phyloP scores from a whole-genome alignment of 2,113 vertebrate species.

The Otis tarda region DNA sequence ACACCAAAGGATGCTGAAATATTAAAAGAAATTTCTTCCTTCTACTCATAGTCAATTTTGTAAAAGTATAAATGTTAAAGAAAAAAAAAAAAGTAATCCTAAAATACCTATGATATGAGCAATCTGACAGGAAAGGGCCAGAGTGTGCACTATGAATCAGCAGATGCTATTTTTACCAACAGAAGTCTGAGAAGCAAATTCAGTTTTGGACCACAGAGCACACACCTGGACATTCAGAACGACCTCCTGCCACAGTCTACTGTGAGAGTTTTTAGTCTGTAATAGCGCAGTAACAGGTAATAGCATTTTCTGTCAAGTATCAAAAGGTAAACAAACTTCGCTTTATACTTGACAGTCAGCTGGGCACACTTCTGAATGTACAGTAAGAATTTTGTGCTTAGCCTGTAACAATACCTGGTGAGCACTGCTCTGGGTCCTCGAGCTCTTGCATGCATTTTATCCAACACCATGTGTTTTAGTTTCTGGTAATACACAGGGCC shows the following conservation, averaged over 20 bases:
- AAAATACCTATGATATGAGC: neutral
- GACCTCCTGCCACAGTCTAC: neutral
- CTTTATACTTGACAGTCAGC: neutral
- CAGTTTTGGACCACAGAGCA: neutral
- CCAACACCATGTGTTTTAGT: slow-evolving; percentile 98
- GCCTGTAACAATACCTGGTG: slow-evolving; percentile 82
- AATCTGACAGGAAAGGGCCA: neutral
- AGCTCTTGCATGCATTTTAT: slow-evolving; percentile 98
- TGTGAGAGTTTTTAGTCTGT: neutral
- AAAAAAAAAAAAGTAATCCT: neutral
- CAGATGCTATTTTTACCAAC: neutral
- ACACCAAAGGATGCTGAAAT: neutral
- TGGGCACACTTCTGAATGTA: neutral
- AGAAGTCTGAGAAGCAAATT: neutral
- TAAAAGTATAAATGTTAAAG: neutral
- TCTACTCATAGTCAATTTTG: neutral
- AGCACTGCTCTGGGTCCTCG: slow-evolving; percentile 95
- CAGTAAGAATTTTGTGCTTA: neutral
- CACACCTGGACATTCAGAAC: neutral
- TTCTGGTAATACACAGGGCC: slow-evolving; percentile 99
- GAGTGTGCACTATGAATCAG: neutral
- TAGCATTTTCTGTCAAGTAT: neutral
- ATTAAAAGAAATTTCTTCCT: neutral
- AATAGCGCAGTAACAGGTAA: neutral
- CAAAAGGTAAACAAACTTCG: neutral